Evolutionary conservation across 2,797 vertebrate species (phyloP).

Genomic region (Mergus octosetaceus): DNA sequence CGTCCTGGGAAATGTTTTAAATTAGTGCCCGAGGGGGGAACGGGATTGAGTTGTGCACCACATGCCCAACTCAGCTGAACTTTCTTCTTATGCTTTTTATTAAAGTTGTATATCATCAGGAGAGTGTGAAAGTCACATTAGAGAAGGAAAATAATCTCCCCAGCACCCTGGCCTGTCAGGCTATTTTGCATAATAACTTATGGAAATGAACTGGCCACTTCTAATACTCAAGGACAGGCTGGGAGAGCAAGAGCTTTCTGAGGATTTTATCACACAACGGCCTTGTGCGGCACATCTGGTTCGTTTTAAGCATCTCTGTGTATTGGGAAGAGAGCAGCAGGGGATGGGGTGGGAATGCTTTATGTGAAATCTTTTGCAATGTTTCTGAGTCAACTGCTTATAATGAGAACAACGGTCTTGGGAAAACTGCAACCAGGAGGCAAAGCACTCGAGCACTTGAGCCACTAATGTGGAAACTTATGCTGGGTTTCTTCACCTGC

Average conservation of each 20-base stretch:
- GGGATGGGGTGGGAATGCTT: slow-evolving; percentile 23
- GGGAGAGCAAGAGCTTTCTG: slow-evolving; percentile 36
- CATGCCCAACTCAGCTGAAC: slow-evolving; percentile 34
- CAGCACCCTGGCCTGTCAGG: neutral
- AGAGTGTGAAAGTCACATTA: slow-evolving; percentile 55
- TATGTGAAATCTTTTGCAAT: slow-evolving; percentile 57
- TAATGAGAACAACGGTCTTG: slow-evolving; percentile 60
- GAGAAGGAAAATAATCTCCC: slow-evolving; percentile 24
- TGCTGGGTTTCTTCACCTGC: slow-evolving; percentile 25
- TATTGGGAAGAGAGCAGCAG: slow-evolving; percentile 50
- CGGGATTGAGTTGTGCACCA: slow-evolving; percentile 9
- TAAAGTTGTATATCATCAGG: slow-evolving; percentile 72
- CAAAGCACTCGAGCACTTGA: slow-evolving; percentile 21
- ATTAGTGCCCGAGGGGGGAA: neutral
- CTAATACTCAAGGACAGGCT: slow-evolving; percentile 5
- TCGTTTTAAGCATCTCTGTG: slow-evolving; percentile 61
- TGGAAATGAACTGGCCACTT: slow-evolving; percentile 59
- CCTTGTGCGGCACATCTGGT: slow-evolving; percentile 68
- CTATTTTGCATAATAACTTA: slow-evolving; percentile 45
- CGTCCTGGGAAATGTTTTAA: slow-evolving; percentile 5
- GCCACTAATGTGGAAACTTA: slow-evolving; percentile 40
- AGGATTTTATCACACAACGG: slow-evolving; percentile 25
- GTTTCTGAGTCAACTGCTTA: slow-evolving; percentile 48
- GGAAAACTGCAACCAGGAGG: slow-evolving; percentile 58
- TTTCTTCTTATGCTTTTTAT: slow-evolving; percentile 61